phyloP scores from a whole-genome alignment of 1,140 invertebrate species.

The Globodera ellingtonae region DNA sequence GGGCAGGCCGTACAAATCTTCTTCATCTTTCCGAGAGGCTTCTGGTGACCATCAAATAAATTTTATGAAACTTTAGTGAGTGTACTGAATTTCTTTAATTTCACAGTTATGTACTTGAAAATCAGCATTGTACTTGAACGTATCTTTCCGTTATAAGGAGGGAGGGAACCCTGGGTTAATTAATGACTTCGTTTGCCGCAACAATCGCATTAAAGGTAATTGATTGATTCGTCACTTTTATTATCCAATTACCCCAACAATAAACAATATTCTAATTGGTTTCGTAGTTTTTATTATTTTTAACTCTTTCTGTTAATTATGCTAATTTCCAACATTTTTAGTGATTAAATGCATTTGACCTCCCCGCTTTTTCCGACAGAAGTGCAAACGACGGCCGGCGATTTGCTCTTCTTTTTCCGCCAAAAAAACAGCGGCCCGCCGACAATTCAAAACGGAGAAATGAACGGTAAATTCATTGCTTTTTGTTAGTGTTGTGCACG shows the following conservation, averaged over 20 bases:
- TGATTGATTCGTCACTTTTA: neutral
- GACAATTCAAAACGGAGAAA: neutral
- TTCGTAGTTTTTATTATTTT: neutral
- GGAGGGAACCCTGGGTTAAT: neutral
- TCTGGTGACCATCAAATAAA: too few species aligned
- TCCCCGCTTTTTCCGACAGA: neutral
- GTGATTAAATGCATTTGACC: neutral
- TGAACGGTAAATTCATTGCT: neutral
- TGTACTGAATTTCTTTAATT: too few species aligned
- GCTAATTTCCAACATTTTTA: too few species aligned
- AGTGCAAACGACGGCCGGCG: neutral
- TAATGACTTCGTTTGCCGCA: neutral
- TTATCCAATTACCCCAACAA: too few species aligned
- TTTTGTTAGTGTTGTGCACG: too few species aligned
- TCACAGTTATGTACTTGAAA: too few species aligned
- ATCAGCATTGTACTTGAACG: too few species aligned
- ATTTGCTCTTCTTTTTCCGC: neutral
- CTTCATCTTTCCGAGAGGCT: too few species aligned
- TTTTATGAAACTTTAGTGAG: too few species aligned
- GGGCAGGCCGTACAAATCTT: too few species aligned
- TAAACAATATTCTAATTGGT: neutral
- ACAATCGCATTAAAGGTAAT: neutral
- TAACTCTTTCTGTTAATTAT: neutral
- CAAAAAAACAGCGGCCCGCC: neutral
- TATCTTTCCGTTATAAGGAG: too few species aligned